phyloP scores from a whole-genome alignment of 2,113 vertebrate species.

The Pseudolaguvia tuberculata region DNA sequence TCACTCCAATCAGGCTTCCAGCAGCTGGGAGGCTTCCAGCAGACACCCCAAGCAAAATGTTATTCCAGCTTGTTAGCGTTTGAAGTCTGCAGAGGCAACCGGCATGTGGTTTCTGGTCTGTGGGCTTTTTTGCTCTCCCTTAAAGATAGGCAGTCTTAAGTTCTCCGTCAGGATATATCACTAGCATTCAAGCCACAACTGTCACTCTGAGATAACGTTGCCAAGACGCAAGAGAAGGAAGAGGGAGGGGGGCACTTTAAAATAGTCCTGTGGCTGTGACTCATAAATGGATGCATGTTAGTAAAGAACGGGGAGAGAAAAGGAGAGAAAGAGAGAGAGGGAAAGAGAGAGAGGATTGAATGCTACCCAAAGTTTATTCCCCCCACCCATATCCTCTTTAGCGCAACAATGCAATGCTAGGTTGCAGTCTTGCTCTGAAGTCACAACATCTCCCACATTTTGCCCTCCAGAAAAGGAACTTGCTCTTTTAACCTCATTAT shows the following conservation, averaged over 20 bases:
- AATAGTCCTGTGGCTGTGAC: slow-evolving; percentile 63
- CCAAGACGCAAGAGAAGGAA: slow-evolving; percentile 41
- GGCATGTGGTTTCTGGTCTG: slow-evolving; percentile 73
- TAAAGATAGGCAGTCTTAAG: slow-evolving; percentile 68
- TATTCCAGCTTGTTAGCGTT: slow-evolving; percentile 76
- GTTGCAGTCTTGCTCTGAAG: slow-evolving; percentile 36
- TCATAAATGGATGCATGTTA: slow-evolving; percentile 44
- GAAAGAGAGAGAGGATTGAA: slow-evolving; percentile 9
- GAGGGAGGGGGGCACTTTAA: slow-evolving; percentile 54
- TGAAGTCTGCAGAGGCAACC: slow-evolving; percentile 69
- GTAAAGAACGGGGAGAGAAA: background rate
- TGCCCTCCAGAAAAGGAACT: slow-evolving; percentile 50
- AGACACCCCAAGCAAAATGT: slow-evolving; percentile 76
- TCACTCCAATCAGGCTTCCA: slow-evolving; percentile 69
- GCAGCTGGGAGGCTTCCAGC: slow-evolving; percentile 68
- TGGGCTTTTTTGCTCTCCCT: slow-evolving; percentile 55
- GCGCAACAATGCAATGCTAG: slow-evolving; percentile 32
- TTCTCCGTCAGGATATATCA: slow-evolving; percentile 70
- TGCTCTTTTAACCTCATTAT: slow-evolving; percentile 50
- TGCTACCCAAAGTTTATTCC: slow-evolving; percentile 34
- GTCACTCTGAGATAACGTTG: slow-evolving; percentile 70
- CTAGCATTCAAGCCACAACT: slow-evolving; percentile 75
- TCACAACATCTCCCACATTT: slow-evolving; percentile 45
- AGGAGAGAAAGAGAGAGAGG: slow-evolving; percentile 13
- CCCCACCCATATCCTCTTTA: slow-evolving; percentile 38